Base-by-base conservation (phyloP, 2,797 vertebrate species). In the Sebastes minor region DNA sequence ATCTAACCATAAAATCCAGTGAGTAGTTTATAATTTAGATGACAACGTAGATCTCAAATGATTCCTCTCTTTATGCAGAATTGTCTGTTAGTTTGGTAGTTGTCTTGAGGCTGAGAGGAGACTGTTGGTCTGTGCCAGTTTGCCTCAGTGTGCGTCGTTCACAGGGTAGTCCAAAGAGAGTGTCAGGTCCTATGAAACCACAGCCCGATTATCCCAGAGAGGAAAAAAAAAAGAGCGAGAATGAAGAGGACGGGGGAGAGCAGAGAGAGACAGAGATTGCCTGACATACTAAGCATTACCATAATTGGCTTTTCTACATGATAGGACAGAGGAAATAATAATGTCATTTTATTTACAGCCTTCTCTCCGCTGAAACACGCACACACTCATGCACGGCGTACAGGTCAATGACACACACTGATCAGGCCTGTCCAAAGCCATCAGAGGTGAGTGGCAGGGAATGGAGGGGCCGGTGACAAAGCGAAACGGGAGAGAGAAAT, bases 281-380 rank as follows among this genome's bases (percentile, higher is more conserved):
- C 97, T 98, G 98, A 99, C 98, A 97, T 97, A 97, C 97, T 96
- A 95, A 94, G 96, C 97, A 99, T 99, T 99, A 98, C 97, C 98
- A 99, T 99, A 99, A 99, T 99, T 99, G 99, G 98, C 98, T 99
- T 99, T 99, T 99, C 98, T 98, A 98, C 98, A 99, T 98, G 98
- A 99, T 97, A 96, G 98, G 98, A 99, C 97, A 99, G 97, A 98
- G 98, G 98, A 99, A 99, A 99, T 99, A 99, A 99, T 99, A 99
- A 99, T 99, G 98, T 99, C 98, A 99, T 99, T 99, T 99, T 99
- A 99, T 99, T 99, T 99, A 99, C 98, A 99, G 97, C 96, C 95
- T 89, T 93, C 97, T 97, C 96, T 87, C 83, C 46, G 71, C 81
- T 30, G 84, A 90, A 89, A 90, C 87, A 88, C 91, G 55, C 88